A percentile compares a stretch with the other conserved stretches of the same genome.
These are phyloP conservation scores for Pentalonia nigronervosa DNA, from an alignment of 1,140 invertebrate genomes.

Conservation along the genomic window DNA sequence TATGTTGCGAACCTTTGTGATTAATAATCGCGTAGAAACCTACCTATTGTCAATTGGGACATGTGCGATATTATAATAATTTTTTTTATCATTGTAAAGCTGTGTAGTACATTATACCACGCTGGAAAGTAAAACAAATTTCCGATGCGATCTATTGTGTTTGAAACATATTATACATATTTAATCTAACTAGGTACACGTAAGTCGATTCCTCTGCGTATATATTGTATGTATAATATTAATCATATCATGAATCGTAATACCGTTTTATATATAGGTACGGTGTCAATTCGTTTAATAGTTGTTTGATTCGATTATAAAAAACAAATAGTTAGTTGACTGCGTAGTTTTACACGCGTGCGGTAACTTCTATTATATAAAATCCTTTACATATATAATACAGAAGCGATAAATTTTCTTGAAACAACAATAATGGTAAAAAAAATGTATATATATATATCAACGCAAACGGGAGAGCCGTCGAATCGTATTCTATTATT, in stretches of 20 bases:
- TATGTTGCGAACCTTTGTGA: not conserved
- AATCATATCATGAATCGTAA: slow-evolving; percentile 11
- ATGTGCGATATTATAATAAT: not conserved
- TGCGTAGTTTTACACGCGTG: not conserved
- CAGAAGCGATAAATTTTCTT: not conserved
- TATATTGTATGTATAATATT: not conserved
- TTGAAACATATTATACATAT: not conserved
- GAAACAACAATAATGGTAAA: not conserved
- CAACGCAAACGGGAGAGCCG: too few relatives aligned
- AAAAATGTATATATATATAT: not conserved
- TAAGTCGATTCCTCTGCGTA: not conserved
- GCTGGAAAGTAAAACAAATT: not conserved
- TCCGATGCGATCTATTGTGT: not conserved
- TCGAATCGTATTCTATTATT: too few relatives aligned
- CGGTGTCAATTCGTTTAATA: not conserved
- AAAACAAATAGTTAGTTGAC: not conserved
- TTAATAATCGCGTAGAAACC: not conserved
- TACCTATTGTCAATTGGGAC: not conserved
- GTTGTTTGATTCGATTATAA: not conserved
- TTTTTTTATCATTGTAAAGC: not conserved
- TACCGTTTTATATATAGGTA: not conserved
- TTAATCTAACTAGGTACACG: not conserved
- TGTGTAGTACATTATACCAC: not conserved
- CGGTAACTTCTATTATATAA: not conserved
- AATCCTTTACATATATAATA: not conserved